Evolutionary conservation across 2,797 vertebrate genomes (phyloP).

Genomic region (Acrocephalus scirpaceus): DNA sequence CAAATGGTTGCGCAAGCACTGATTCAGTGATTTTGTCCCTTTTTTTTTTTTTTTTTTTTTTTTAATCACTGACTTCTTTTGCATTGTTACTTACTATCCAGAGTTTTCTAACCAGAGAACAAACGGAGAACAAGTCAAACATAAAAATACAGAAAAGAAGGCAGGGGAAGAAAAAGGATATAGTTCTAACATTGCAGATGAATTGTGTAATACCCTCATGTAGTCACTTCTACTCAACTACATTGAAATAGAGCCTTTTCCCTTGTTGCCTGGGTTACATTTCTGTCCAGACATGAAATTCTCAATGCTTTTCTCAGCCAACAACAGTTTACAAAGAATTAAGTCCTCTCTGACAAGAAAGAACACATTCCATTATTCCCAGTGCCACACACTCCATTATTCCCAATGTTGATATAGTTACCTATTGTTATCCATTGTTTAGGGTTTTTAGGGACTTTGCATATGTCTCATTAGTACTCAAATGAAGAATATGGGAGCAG

Average conservation of each 20-base stretch:
- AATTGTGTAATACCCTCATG: neutral
- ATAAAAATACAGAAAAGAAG: neutral
- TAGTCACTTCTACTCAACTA: neutral
- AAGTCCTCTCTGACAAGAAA: neutral
- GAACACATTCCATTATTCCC: neutral
- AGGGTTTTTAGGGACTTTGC: neutral
- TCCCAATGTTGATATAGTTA: neutral
- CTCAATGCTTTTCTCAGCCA: neutral
- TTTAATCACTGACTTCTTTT: neutral
- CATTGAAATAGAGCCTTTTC: neutral
- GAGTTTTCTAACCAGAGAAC: neutral
- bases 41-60: neutral
- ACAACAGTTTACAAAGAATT: neutral
- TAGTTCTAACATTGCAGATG: neutral
- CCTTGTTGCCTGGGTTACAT: conserved; percentile 44
- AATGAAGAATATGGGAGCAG: neutral
- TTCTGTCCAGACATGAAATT: neutral
- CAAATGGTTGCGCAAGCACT: neutral
- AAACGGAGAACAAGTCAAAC: neutral
- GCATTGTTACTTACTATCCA: neutral
- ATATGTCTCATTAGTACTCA: neutral
- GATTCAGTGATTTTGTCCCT: neutral
- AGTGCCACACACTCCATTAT: neutral
- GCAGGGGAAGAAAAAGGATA: neutral
- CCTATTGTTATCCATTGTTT: neutral